phyloP scores from a whole-genome alignment of 2,113 vertebrate genomes.

The Cyanistes caeruleus region DNA sequence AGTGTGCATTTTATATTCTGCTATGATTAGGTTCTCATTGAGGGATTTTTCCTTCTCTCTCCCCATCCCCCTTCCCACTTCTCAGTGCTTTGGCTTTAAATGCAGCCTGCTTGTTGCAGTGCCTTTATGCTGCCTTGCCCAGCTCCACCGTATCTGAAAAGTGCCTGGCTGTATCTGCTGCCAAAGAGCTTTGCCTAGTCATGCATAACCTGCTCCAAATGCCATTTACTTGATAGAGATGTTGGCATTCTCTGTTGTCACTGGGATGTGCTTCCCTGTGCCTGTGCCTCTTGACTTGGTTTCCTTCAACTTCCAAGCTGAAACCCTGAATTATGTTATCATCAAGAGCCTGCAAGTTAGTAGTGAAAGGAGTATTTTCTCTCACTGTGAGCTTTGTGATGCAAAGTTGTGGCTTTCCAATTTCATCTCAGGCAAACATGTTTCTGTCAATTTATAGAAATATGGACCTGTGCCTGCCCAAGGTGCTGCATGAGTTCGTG shows the following conservation, averaged over 20 bases:
- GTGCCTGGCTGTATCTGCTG: slow-evolving; percentile 8
- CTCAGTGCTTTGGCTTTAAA: neutral
- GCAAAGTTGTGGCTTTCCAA: neutral
- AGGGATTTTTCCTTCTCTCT: neutral
- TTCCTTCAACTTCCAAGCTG: neutral
- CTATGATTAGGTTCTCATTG: neutral
- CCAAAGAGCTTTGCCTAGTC: slow-evolving; percentile 47
- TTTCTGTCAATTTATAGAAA: neutral
- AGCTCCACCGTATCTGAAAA: neutral
- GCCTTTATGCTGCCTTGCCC: neutral
- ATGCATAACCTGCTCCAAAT: slow-evolving; percentile 26
- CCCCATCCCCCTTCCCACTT: neutral
- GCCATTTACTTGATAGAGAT: neutral
- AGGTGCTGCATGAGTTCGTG: neutral
- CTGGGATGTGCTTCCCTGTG: neutral
- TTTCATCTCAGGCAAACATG: accelerated
- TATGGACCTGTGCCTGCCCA: neutral
- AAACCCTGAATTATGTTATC: neutral
- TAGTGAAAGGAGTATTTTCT: neutral
- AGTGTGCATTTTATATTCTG: neutral
- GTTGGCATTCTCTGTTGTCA: neutral
- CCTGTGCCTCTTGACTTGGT: neutral
- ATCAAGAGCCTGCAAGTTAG: neutral
- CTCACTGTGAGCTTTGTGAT: accelerated
- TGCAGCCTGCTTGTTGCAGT: neutral